Evolutionary conservation across 1,140 invertebrate genomes (phyloP).

Genomic region (Meteorus sp.): DNA sequence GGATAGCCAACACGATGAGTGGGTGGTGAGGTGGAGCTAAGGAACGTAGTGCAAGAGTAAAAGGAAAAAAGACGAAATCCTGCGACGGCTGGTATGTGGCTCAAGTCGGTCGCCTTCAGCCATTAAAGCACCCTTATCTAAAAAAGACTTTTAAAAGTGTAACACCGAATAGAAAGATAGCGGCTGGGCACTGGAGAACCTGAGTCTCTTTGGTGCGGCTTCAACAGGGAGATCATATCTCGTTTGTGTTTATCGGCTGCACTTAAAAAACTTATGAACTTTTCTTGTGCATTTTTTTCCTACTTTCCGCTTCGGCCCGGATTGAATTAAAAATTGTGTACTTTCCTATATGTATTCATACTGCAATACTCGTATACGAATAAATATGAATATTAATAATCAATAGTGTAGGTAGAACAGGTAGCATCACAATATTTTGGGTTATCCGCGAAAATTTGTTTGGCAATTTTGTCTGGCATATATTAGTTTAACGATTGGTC

Average conservation of each 20-base stretch:
- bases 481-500: slow-evolving; percentile 30
- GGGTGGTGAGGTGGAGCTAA: too few species aligned
- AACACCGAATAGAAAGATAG: slow-evolving; percentile 38
- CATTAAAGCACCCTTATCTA: slow-evolving; percentile 47
- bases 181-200: slow-evolving; percentile 17
- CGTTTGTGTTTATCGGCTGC: slow-evolving; percentile 40
- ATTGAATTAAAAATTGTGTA: background rate
- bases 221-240: slow-evolving; percentile 37
- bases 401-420: background rate
- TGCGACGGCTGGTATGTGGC: slow-evolving; percentile 13
- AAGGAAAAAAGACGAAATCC: background rate
- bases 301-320: background rate
- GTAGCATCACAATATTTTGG: slow-evolving; percentile 21
- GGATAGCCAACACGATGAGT: slow-evolving; percentile 15
- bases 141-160: slow-evolving; percentile 46
- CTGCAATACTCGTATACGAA: background rate
- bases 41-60: too few species aligned
- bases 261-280: slow-evolving; percentile 27
- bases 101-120: slow-evolving; percentile 35
- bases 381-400: background rate
- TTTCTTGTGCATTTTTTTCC: slow-evolving; percentile 7
- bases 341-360: too few species aligned
- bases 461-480: slow-evolving; percentile 29
- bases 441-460: slow-evolving; percentile 32
- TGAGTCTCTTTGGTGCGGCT: slow-evolving; percentile 6